Conservation (phyloP, 2,113 vertebrate genomes). For the Zosterops lateralis region DNA sequence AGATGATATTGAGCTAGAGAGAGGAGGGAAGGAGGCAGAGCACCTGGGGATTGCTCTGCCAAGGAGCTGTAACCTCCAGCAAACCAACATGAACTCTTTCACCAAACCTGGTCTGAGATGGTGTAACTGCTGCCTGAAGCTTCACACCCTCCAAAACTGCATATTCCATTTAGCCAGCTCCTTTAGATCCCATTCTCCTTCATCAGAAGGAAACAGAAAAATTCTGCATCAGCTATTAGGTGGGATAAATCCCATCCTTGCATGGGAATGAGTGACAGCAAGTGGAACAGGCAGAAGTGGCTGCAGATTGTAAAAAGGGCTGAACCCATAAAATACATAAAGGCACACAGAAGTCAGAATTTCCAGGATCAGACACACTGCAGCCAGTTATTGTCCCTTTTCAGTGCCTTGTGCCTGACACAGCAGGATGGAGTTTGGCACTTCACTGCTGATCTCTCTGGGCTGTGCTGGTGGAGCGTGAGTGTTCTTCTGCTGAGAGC, state of each 20-base stretch:
- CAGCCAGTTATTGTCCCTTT: neutral
- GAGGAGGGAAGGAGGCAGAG: neutral
- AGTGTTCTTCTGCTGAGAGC: neutral
- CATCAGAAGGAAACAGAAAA: neutral
- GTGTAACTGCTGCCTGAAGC: fast-evolving
- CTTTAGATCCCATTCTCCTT: neutral
- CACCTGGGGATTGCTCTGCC: neutral
- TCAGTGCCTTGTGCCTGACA: neutral
- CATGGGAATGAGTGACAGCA: neutral
- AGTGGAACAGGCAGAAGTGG: neutral
- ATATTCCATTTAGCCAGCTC: neutral
- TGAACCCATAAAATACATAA: neutral
- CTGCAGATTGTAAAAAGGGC: neutral
- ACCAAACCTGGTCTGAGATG: neutral
- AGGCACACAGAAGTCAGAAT: neutral
- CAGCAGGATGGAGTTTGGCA: neutral
- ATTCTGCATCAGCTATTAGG: neutral
- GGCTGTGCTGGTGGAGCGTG: neutral
- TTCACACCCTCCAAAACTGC: neutral
- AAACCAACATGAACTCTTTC: neutral
- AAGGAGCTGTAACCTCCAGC: neutral
- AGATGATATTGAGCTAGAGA: neutral
- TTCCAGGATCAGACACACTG: neutral
- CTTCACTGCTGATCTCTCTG: neutral
- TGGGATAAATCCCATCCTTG: neutral